Evolutionary conservation across 2,113 vertebrate species (phyloP), one percentile per base, ranked within the genome.

Genomic region (Psettodes erumei): DNA sequence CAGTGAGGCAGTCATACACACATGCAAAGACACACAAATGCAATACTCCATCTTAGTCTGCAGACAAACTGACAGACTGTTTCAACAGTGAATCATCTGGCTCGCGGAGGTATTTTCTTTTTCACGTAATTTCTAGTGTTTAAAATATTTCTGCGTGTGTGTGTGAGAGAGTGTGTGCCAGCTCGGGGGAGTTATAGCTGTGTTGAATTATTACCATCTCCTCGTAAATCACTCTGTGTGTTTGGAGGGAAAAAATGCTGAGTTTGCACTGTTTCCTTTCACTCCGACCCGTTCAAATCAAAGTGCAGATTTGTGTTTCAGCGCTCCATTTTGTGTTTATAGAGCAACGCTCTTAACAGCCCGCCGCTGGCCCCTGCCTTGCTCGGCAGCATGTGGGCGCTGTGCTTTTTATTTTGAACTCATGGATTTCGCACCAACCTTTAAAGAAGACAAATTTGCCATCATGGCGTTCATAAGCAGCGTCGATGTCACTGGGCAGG

Each of bases 401-500:
- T 9, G 0, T 28, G 33, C 23, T 0, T 30, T 58, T 47, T 13
- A 23, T 32, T 47, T 28, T 8, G 42, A 3, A 27, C 10, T 7
- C 62, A 73, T 35, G 11, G 30, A 32, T 12, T n/a, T 23, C 2
- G n/a, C n/a, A 48, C 33, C 2, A 28, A 87, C 92, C 97, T 96
- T 98, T 99, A 66, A 99, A 99, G 89, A 99, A 99, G 77, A 97
- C 96, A 1, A 99, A 99, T 67, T 89, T 96, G 18, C 97, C 97
- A 0, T 99, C 97, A 0, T 97, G 97, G 13, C 97, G 96, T 86
- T 99, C 97, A 0, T 99, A 99, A 51, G 96, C 97, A 0, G 97
- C 96, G 0, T 96, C 95, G 0, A 99, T 97, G 90, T 98, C 93
- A 13, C 91, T 88, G 0, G 97, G 97, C 27, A 99, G 95, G 6